Evolutionary conservation across 2,888 invertebrate genomes (phyloP).

Genomic region (Phengaris arion): DNA sequence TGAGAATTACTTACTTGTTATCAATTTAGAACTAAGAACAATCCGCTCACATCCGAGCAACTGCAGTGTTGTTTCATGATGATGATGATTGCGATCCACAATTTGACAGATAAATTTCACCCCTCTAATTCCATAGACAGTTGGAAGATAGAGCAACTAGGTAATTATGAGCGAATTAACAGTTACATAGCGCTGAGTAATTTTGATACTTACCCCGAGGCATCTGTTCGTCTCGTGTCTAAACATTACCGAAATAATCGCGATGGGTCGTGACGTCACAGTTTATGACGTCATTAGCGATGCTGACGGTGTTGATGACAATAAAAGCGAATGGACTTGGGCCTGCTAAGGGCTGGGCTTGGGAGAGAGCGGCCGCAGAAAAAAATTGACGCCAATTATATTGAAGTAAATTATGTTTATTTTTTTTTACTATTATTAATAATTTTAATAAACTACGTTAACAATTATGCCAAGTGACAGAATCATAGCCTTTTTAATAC

Average conservation of each 20-base stretch:
- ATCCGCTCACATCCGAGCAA: no score
- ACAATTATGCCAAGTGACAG: no score
- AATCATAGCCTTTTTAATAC: no score
- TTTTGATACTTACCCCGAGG: slow-evolving; percentile 25
- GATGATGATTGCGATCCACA: neutral
- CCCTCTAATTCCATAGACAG: neutral
- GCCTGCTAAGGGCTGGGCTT: neutral
- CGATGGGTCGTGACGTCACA: slow-evolving; percentile 49
- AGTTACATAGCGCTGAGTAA: slow-evolving; percentile 14
- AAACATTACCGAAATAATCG: slow-evolving; percentile 57
- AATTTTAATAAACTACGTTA: no score
- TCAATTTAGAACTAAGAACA: no score
- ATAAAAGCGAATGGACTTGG: slow-evolving; percentile 28
- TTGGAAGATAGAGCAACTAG: slow-evolving; percentile 8
- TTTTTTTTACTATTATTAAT: no score
- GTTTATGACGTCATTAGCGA: slow-evolving; percentile 43
- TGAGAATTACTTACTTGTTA: no score
- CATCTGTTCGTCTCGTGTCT: slow-evolving; percentile 31
- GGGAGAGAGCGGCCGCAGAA: neutral
- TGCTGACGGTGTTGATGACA: slow-evolving; percentile 36
- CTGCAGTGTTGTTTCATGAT: neutral
- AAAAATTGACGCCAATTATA: neutral
- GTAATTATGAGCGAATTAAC: slow-evolving; percentile 21
- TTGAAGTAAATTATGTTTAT: no score
- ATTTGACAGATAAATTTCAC: neutral